Evolutionary conservation across 2,797 vertebrate species (phyloP).

Genomic region (Agapornis canus): DNA sequence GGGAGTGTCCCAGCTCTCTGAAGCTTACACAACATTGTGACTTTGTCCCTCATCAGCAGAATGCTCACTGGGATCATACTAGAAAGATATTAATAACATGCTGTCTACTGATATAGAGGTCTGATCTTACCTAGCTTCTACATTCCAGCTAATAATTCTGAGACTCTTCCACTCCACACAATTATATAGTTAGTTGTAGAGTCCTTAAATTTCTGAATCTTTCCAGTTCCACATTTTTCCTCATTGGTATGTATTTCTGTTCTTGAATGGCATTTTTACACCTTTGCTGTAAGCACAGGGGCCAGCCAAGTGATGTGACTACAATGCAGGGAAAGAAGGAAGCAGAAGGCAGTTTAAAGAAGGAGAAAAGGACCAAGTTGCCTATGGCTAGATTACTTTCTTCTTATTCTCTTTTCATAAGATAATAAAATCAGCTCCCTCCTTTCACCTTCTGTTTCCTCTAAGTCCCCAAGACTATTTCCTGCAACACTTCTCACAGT

Average conservation of each 20-base stretch:
- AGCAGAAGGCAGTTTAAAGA: background rate
- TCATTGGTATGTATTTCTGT: background rate
- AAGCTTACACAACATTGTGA: background rate
- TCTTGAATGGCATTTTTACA: background rate
- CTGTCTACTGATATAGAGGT: background rate
- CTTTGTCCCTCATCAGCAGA: background rate
- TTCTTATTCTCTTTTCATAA: background rate
- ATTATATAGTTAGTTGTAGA: background rate
- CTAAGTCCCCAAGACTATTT: background rate
- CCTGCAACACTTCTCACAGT: background rate
- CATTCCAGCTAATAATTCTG: background rate
- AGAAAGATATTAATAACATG: background rate
- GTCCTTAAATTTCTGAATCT: background rate
- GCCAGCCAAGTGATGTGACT: background rate
- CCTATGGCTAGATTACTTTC: background rate
- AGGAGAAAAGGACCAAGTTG: background rate
- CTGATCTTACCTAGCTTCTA: background rate
- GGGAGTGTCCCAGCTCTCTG: background rate
- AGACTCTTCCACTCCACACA: background rate
- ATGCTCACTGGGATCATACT: background rate
- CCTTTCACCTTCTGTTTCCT: background rate
- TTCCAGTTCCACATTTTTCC: background rate
- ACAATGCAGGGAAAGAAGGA: background rate
- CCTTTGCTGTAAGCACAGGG: background rate
- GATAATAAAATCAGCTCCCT: background rate